Evolutionary conservation across 2,113 vertebrate genomes (phyloP), one percentile per base, ranked within the genome.

Genomic region (Lamprotornis superbus): DNA sequence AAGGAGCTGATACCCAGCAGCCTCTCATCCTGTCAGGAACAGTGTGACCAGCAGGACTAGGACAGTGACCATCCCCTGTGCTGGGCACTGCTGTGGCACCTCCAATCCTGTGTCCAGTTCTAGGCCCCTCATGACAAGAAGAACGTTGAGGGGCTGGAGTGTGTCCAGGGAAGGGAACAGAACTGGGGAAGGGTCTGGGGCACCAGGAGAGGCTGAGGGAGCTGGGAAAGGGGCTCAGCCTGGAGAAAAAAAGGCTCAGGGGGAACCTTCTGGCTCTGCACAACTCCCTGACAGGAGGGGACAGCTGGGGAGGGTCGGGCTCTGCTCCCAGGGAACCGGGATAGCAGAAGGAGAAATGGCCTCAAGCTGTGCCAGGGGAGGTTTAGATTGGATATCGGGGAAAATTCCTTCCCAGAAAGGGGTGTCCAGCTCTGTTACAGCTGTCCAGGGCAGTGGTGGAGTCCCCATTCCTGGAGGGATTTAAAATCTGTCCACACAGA

Each of bases 141-240:
- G 16, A n/a, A 64, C 21, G 49, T 2, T 0, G 35, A 73, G 57
- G 57, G 5, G 25, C 17, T 73, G 31, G 35, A 57, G 17, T 0
- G 0, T 42, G 17, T 50, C 28, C 14, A 18, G 57, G 10, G 25
- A 8, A 42, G 18, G 42, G 14, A 56, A 64, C 0, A 0, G 35
- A 23, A 40, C 27, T 75, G 23, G 33, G n/a, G 12, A 60, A 75
- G 33, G 28, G 19, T 0, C 15, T 39, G 33, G 19, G 3, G 37
- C 52, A 1, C 15, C 27, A 67, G 44, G 10, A 89, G 10, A 0
- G 0, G 23, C 52, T 46, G 28, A 75, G 53, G 33, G 33, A 67
- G 37, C 18, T 52, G 63, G 55, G 21, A 25, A 52, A 63, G 27
- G 57, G 25, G 21, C 44, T 89, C 52, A 65, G 33, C 18, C 37